Conservation (phyloP, 53 echinoderm and acorn worm genomes). For the Crossaster papposus region DNA sequence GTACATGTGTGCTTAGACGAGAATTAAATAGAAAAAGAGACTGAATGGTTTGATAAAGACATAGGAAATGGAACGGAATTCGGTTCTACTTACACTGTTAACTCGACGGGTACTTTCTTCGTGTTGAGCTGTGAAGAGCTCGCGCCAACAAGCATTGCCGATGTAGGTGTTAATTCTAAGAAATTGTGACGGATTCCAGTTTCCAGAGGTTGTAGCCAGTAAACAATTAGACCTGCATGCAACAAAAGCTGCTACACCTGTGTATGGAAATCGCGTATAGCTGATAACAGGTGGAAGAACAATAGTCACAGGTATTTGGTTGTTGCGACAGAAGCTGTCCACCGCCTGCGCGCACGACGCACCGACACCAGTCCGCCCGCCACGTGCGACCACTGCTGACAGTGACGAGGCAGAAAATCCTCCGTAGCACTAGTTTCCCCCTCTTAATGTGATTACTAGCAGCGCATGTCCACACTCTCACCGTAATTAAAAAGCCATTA, state of each 20-base stretch:
- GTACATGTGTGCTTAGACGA: neutral
- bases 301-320: neutral
- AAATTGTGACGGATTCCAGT: neutral
- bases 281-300: slow-evolving; percentile 8
- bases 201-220: neutral
- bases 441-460: slow-evolving; percentile 69
- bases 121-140: neutral
- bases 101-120: neutral
- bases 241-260: neutral
- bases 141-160: neutral
- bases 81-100: slow-evolving; percentile 29
- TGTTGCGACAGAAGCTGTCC: neutral
- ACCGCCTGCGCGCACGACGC: neutral
- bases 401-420: slow-evolving; percentile 32
- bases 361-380: slow-evolving; percentile 3
- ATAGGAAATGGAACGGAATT: neutral
- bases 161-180: neutral
- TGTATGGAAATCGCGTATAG: neutral
- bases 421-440: neutral
- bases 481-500: slow-evolving; percentile 75
- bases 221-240: neutral
- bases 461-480: slow-evolving; percentile 65
- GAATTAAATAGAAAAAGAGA: neutral
- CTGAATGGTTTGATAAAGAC: neutral
- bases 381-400: neutral